phyloP scores from a whole-genome alignment of 2,113 vertebrate genomes.

The Onychostruthus taczanowskii region DNA sequence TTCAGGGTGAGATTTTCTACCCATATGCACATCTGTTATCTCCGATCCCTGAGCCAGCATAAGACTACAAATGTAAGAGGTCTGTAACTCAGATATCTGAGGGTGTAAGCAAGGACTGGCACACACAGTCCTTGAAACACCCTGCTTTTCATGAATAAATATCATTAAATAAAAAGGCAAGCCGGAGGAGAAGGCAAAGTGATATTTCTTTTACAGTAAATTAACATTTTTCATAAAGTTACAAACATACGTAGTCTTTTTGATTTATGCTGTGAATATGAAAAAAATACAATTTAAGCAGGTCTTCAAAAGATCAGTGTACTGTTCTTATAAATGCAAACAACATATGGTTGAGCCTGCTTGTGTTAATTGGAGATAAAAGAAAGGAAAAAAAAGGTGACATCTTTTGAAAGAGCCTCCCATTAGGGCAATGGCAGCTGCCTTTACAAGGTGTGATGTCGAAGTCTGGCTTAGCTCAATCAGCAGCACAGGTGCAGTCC shows the following conservation, averaged over 20 bases:
- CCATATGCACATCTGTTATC: neutral
- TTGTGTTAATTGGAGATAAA: constrained; percentile 8
- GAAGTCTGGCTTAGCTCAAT: constrained; percentile 22
- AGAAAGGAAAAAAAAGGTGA: neutral
- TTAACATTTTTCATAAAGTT: neutral
- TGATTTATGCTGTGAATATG: neutral
- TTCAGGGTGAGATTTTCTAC: constrained; percentile 3
- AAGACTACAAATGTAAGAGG: neutral
- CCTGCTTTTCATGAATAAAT: neutral
- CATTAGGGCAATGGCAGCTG: neutral
- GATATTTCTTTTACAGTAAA: neutral
- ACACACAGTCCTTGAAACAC: neutral
- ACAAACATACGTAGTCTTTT: neutral
- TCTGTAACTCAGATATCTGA: neutral
- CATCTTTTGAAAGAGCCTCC: constrained; percentile 18
- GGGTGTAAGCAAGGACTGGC: neutral
- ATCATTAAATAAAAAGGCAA: neutral
- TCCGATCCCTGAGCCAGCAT: neutral
- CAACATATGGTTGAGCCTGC: neutral
- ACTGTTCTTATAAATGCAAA: neutral
- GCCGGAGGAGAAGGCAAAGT: neutral
- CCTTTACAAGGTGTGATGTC: constrained; percentile 35
- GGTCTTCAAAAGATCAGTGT: neutral
- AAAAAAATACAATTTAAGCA: neutral
- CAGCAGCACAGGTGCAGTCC: neutral